Conservation (phyloP, 1,140 invertebrate genomes). For the Zophobas atratus region DNA sequence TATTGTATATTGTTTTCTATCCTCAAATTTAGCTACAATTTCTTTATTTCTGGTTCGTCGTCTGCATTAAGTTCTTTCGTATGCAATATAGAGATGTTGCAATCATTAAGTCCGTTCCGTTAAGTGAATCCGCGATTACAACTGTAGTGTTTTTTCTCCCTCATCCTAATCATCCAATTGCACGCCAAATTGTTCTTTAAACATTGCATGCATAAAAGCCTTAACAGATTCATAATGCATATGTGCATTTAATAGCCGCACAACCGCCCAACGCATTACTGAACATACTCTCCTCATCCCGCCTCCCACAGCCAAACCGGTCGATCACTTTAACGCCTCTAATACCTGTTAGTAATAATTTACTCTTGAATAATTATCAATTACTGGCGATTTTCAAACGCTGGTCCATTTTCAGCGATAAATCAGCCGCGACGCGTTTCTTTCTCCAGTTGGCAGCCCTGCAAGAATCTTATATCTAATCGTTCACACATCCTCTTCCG, state of each 20-base stretch:
- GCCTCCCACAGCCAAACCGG: not conserved
- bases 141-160: constrained; percentile 18
- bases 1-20: too few relatives aligned
- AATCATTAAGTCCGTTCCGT: constrained; percentile 30
- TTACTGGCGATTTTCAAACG: constrained; percentile 31
- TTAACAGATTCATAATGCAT: constrained; percentile 40
- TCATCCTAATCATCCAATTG: constrained; percentile 33
- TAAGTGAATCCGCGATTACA: constrained; percentile 35
- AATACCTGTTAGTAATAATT: constrained; percentile 41
- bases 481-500: constrained; percentile 51
- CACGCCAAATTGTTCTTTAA: constrained; percentile 43
- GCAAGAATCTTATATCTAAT: constrained; percentile 46
- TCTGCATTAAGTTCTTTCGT: not conserved
- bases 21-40: too few relatives aligned
- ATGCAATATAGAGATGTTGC: constrained; percentile 7
- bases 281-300: not conserved
- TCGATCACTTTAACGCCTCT: constrained; percentile 20
- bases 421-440: not conserved
- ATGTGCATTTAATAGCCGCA: constrained; percentile 33
- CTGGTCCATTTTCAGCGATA: not conserved
- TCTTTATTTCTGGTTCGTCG: too few relatives aligned
- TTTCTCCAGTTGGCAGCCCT: constrained; percentile 15
- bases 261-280: constrained; percentile 10
- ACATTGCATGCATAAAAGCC: constrained; percentile 41
- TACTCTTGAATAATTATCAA: constrained; percentile 42